Conservation (phyloP, 2,113 vertebrate genomes). For the Nematolebias whitei region DNA sequence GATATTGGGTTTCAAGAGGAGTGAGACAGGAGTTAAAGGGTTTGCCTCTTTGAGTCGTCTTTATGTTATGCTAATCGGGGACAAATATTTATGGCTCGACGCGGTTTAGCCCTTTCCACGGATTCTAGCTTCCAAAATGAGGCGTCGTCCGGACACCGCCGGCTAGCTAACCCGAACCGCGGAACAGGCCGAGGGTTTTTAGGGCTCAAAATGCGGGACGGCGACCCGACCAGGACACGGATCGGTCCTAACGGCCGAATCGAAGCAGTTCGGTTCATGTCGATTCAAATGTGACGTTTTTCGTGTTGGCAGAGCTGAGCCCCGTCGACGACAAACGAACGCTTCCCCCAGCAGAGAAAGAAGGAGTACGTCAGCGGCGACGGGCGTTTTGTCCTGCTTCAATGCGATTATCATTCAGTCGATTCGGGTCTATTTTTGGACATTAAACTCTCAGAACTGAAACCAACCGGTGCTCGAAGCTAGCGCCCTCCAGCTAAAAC, state of each 20-base stretch:
- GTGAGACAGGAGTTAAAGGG: constrained; percentile 85
- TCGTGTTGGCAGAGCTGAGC: constrained; percentile 54
- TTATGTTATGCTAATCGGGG: constrained; percentile 82
- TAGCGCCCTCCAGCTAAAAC: background rate
- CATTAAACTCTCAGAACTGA: constrained; percentile 47
- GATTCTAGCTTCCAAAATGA: constrained; percentile 44
- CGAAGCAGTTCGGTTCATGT: constrained; percentile 43
- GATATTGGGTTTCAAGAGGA: constrained; percentile 99
- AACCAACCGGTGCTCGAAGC: constrained; percentile 16
- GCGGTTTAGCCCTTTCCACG: constrained; percentile 58
- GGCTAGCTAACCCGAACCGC: constrained; percentile 64
- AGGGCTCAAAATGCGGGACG: constrained; percentile 25
- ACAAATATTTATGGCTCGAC: constrained; percentile 76
- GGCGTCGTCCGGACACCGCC: constrained; percentile 57
- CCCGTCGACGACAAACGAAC: constrained; percentile 62
- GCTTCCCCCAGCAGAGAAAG: constrained; percentile 60
- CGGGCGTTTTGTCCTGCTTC: constrained; percentile 64
- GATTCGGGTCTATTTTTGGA: constrained; percentile 75
- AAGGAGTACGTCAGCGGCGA: constrained; percentile 63
- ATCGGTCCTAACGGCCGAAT: background rate
- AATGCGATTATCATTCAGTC: constrained; percentile 65
- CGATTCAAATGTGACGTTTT: constrained; percentile 60
- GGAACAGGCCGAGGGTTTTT: constrained; percentile 59
- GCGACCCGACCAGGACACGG: constrained; percentile 14
- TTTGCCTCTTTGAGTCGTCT: constrained; percentile 80